A percentile compares a stretch with the other conserved stretches of the same genome.
Conservation (phyloP, 2,113 vertebrate genomes). For the Pampusana beccarii region DNA sequence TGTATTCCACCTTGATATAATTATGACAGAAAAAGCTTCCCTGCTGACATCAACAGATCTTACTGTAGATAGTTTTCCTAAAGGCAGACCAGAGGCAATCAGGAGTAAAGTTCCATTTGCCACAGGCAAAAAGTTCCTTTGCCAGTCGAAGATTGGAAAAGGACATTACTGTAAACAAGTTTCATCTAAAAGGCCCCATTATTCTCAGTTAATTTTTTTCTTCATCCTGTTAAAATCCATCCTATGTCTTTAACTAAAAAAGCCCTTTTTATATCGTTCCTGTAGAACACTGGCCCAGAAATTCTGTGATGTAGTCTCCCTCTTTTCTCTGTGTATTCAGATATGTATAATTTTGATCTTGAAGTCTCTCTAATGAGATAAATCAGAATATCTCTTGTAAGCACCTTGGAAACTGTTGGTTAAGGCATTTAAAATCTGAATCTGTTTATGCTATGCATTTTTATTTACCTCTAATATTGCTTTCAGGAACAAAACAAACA, state of each 20-base stretch:
- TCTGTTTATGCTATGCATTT: background rate
- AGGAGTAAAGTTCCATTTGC: background rate
- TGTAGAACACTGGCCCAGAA: background rate
- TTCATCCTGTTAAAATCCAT: background rate
- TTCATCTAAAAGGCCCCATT: slow-evolving; percentile 19
- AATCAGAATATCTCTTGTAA: background rate
- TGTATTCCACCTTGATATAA: slow-evolving; percentile 44
- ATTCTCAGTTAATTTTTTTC: background rate
- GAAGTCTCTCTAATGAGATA: background rate
- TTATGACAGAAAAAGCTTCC: slow-evolving; percentile 30
- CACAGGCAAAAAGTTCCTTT: slow-evolving; percentile 16
- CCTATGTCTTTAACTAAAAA: background rate
- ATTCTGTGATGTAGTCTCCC: background rate
- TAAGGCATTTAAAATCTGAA: background rate
- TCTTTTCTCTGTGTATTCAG: background rate
- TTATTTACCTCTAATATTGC: background rate
- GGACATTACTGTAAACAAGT: background rate
- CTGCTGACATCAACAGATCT: slow-evolving; percentile 38
- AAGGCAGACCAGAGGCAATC: background rate
- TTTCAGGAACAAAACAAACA: background rate
- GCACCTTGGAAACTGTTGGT: background rate
- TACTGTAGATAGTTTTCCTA: slow-evolving; percentile 13
- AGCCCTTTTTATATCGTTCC: background rate
- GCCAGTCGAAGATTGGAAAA: slow-evolving; percentile 1
- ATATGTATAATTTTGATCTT: background rate